A percentile compares a stretch with the other conserved stretches of the same genome.
Conservation (phyloP, 2,113 vertebrate species). For the Nyctereutes procyonoides region DNA sequence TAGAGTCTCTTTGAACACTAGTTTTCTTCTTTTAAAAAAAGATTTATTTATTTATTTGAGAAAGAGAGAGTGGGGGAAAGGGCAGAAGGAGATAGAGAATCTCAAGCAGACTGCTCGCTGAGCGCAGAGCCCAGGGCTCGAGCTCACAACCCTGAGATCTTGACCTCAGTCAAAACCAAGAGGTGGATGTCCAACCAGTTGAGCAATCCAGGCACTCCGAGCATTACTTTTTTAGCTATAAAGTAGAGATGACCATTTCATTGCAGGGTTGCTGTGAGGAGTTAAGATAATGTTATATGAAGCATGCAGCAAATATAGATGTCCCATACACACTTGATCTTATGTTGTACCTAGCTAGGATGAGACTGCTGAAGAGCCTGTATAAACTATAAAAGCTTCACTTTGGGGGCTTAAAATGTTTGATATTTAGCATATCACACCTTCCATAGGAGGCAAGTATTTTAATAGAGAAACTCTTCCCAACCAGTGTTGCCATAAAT, state of each 20-base stretch:
- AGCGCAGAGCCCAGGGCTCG: neutral
- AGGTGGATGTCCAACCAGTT: neutral
- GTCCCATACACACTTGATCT: neutral
- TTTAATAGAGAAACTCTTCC: slow-evolving; percentile 12
- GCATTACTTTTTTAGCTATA: neutral
- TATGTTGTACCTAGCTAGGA: neutral
- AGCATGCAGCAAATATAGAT: neutral
- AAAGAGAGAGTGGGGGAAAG: neutral
- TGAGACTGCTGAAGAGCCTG: neutral
- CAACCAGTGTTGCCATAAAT: neutral
- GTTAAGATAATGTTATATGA: neutral
- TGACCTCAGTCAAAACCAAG: neutral
- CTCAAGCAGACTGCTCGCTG: neutral
- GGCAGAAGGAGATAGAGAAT: neutral
- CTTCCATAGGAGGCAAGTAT: neutral
- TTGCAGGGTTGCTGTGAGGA: neutral
- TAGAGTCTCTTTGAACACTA: neutral
- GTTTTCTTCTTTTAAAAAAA: neutral
- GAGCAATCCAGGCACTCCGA: neutral
- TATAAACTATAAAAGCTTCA: neutral
- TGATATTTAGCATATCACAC: neutral
- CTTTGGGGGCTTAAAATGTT: neutral
- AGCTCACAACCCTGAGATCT: neutral
- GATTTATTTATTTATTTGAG: neutral
- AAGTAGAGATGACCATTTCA: neutral